phyloP scores from a whole-genome alignment of 2,888 invertebrate genomes.

The Mimachlamys varia region DNA sequence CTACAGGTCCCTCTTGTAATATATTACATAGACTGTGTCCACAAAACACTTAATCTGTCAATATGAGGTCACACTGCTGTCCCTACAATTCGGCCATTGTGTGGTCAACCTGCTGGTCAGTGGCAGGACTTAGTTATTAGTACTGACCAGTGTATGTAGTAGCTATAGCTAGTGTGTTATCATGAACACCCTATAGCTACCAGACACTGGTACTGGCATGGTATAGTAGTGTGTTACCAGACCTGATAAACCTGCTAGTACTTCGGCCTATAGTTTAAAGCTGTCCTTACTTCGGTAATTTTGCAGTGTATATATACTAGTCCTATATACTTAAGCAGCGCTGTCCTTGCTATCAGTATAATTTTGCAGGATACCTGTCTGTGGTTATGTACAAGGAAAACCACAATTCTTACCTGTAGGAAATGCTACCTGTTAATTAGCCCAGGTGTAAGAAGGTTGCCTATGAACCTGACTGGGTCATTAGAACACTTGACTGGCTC shows the following conservation, averaged over 20 bases:
- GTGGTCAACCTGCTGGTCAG: constrained; percentile 6
- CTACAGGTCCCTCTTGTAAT: background rate
- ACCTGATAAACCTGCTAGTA: background rate
- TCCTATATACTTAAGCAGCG: too few species aligned
- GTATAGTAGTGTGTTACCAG: too few species aligned
- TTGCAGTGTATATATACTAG: too few species aligned
- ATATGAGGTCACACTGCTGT: background rate
- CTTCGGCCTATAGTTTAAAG: background rate
- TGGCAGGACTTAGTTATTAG: background rate
- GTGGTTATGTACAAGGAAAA: too few species aligned
- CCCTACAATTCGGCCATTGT: background rate
- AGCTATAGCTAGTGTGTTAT: background rate
- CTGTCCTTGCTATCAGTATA: too few species aligned
- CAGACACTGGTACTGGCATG: too few species aligned
- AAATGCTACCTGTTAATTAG: background rate
- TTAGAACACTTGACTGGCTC: background rate
- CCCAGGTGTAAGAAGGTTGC: background rate
- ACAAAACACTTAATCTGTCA: constrained; percentile 24
- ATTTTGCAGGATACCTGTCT: too few species aligned
- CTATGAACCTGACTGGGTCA: background rate
- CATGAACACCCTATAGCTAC: too few species aligned
- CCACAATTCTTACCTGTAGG: too few species aligned
- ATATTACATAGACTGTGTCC: background rate
- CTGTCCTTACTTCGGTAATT: too few species aligned
- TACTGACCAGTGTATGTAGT: background rate